Base-by-base conservation (phyloP, 2,113 vertebrate species). In the Rhinichthys klamathensis region DNA sequence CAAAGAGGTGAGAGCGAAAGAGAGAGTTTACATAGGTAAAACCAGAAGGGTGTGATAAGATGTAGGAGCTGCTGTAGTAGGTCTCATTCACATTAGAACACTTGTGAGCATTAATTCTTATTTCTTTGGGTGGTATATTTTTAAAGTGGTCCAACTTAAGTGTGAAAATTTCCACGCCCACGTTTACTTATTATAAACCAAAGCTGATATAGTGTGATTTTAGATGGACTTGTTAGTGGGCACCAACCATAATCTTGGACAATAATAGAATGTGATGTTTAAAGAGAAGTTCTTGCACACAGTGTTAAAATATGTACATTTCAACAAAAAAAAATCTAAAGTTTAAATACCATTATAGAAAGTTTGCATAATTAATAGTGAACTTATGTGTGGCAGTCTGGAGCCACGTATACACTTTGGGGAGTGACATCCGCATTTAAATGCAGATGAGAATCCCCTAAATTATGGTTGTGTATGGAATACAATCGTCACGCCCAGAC, bases 1-100 rank as follows among this genome's bases (percentile, higher is more conserved):
- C 87, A 93, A 94, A 88, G 97, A 98, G 97, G 97, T 98, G 87
- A 93, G 93, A 69, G 72, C 56, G 6, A 82, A 8, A 63, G 35
- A 80, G 49, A 32, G 27, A 11, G 46, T 79, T 79, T 61, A 51
- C 27, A 63, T 63, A 80, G 41, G 79, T 32, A 51, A 30, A 51
- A 30, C 56, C 60, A 49, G 23, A 44, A 65, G 25, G 15, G 46
- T 32, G 15, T 74, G 70, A 74, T 74, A 46, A 74, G 38, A 54
- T 75, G 25, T 54, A 27, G 25, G 23, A 79, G 11, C 56, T 79
- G 23, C 12, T n/a, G 18, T 60, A 25, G 15, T 60, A 76, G 25
- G 21, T 58, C 30, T 77, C 27, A 8, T 78, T n/a, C 2, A n/a
- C 25, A 78, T 58, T 30, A 60, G 54, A 60, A 7, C 23, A 10